These are phyloP conservation scores for Hypomecis atomaria DNA, from an alignment of 2,888 invertebrate genomes.

Conservation along the genomic window DNA sequence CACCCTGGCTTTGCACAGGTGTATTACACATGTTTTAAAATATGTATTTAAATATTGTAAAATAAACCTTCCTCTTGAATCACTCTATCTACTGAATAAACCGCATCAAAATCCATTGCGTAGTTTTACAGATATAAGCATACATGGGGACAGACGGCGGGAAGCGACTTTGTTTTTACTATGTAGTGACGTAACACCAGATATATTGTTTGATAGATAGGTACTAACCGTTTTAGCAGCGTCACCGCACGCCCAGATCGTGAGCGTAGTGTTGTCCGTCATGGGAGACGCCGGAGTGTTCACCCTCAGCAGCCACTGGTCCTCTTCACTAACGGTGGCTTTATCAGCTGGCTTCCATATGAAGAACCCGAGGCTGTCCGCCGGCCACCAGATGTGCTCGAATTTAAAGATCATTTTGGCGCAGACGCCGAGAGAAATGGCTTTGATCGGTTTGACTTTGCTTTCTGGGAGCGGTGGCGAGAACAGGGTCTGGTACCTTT, in stretches of 20 bases:
- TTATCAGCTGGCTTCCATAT: constrained; percentile 6
- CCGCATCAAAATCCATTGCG: too few relatives aligned
- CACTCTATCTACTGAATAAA: too few relatives aligned
- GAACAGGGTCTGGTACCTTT: constrained; percentile 64
- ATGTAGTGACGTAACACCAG: too few relatives aligned
- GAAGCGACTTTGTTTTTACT: too few relatives aligned
- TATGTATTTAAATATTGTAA: too few relatives aligned
- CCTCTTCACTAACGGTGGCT: constrained; percentile 1
- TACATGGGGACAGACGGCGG: too few relatives aligned
- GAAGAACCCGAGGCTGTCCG: background rate
- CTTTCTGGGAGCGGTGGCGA: constrained; percentile 56
- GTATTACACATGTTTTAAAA: too few relatives aligned
- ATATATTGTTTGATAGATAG: too few relatives aligned
- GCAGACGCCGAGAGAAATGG: constrained; percentile 48
- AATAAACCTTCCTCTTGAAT: too few relatives aligned
- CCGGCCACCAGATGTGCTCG: constrained; percentile 38
- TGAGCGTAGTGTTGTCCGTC: constrained; percentile 64
- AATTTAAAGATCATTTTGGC: constrained; percentile 42
- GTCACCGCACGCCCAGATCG: constrained; percentile 60
- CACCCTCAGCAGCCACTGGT: constrained; percentile 42
- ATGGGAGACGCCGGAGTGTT: constrained; percentile 47
- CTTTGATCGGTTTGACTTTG: background rate
- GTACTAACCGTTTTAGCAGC: constrained; percentile 49
- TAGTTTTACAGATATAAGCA: too few relatives aligned
- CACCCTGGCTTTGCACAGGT: too few relatives aligned